A percentile compares a stretch with the other conserved stretches of the same genome.
Evolutionary conservation across 2,113 vertebrate genomes (phyloP).

Genomic region (Lepidothrix coronata): DNA sequence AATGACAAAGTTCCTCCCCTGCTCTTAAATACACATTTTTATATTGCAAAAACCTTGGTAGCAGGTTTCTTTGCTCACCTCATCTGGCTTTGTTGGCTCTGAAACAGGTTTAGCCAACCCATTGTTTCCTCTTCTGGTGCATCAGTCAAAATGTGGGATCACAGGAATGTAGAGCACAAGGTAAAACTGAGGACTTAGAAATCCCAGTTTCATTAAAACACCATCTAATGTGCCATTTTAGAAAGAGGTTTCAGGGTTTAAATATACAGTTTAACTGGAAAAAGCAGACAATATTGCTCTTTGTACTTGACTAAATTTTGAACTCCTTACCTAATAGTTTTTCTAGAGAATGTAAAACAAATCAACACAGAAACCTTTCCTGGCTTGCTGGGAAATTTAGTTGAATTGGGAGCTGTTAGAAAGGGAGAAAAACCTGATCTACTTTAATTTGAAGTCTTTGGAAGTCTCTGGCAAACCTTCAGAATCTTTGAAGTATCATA

Average conservation of each 20-base stretch:
- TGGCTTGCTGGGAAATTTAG: neutral
- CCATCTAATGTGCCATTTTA: neutral
- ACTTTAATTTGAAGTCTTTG: neutral
- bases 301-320: neutral
- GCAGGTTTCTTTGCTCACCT: neutral
- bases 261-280: neutral
- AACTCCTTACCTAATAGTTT: neutral
- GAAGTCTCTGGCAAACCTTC: neutral
- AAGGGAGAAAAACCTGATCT: neutral
- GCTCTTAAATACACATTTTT: neutral
- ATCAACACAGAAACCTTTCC: neutral
- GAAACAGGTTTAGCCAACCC: neutral
- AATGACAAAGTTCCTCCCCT: neutral
- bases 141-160: neutral
- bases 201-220: neutral
- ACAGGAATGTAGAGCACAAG: neutral
- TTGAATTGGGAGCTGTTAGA: neutral
- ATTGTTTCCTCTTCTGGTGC: neutral
- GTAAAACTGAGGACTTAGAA: neutral
- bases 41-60: neutral
- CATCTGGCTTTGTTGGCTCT: neutral
- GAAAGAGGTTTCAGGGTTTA: neutral
- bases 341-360: neutral
- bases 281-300: neutral
- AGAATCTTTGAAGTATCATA: accelerated